phyloP scores from a whole-genome alignment of 2,113 vertebrate species.

The Spea bombifrons region DNA sequence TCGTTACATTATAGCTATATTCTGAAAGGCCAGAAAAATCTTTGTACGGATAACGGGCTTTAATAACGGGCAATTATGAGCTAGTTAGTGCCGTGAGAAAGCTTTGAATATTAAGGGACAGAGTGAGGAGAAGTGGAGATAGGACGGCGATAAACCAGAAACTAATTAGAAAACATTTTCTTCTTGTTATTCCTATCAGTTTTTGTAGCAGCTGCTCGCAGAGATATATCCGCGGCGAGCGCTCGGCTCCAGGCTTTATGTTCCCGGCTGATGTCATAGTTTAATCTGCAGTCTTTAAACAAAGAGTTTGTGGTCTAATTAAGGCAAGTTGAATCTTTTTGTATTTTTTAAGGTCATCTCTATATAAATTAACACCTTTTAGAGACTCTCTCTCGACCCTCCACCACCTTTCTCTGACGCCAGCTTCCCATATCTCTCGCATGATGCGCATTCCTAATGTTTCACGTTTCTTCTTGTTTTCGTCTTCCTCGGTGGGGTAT shows the following conservation, averaged over 20 bases:
- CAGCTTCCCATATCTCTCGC: too few species aligned
- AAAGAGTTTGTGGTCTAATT: conserved; percentile 37
- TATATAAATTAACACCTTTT: too few species aligned
- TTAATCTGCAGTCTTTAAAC: conserved; percentile 50
- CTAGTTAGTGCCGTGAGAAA: conserved; percentile 43
- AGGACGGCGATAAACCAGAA: conserved; percentile 44
- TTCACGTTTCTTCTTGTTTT: too few species aligned
- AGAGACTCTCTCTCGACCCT: too few species aligned
- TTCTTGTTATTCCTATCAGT: conserved; percentile 20
- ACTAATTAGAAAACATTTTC: conserved; percentile 51
- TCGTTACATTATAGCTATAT: too few species aligned
- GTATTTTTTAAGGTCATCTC: not conserved
- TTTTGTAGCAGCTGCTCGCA: conserved; percentile 53
- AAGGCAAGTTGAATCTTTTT: conserved; percentile 32
- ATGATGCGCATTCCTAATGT: too few species aligned
- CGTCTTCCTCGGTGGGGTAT: too few species aligned
- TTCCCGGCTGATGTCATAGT: conserved; percentile 53
- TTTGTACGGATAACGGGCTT: not conserved
- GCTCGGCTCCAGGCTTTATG: conserved; percentile 47
- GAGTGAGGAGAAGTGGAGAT: conserved; percentile 47
- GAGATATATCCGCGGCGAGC: conserved; percentile 52
- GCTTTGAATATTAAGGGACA: conserved; percentile 44
- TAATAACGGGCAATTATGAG: conserved; percentile 40
- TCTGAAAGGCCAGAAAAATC: not conserved
- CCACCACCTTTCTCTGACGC: too few species aligned